Evolutionary conservation across 2,888 invertebrate species (phyloP).

Genomic region (Andricus quercusramuli): DNA sequence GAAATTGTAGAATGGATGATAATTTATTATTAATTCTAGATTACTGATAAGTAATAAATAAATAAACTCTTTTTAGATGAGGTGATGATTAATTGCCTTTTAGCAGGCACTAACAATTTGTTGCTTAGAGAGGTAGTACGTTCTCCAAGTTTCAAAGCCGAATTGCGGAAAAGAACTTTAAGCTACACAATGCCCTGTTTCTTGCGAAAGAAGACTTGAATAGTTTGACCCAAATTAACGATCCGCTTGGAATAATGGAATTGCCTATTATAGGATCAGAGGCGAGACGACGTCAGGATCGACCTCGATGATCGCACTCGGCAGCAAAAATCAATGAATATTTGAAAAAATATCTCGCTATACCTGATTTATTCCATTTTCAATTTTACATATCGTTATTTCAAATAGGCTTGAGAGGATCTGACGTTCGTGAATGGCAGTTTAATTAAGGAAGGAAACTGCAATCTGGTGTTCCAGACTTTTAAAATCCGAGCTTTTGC

Average conservation of each 20-base stretch:
- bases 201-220: slow-evolving; percentile 30
- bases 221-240: slow-evolving; percentile 41
- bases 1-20: no score
- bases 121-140: background rate
- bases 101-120: background rate
- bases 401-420: background rate
- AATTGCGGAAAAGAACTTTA: slow-evolving; percentile 8
- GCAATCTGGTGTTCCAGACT: background rate
- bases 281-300: slow-evolving; percentile 41
- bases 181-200: slow-evolving; percentile 7
- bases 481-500: background rate
- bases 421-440: background rate
- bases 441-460: background rate
- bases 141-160: background rate
- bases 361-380: slow-evolving; percentile 15
- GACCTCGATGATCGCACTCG: slow-evolving; percentile 38
- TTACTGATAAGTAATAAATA: background rate
- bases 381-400: background rate
- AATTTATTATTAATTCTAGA: no score
- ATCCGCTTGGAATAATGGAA: slow-evolving; percentile 40
- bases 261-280: slow-evolving; percentile 42
- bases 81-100: background rate
- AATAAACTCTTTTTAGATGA: background rate
- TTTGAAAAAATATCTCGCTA: slow-evolving; percentile 5
- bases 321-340: slow-evolving; percentile 24